A percentile compares a stretch with the other conserved stretches of the same genome.
These are phyloP conservation scores for Astatotilapia flaviijosephi DNA, from an alignment of 2,113 vertebrate genomes.

Conservation along the genomic window DNA sequence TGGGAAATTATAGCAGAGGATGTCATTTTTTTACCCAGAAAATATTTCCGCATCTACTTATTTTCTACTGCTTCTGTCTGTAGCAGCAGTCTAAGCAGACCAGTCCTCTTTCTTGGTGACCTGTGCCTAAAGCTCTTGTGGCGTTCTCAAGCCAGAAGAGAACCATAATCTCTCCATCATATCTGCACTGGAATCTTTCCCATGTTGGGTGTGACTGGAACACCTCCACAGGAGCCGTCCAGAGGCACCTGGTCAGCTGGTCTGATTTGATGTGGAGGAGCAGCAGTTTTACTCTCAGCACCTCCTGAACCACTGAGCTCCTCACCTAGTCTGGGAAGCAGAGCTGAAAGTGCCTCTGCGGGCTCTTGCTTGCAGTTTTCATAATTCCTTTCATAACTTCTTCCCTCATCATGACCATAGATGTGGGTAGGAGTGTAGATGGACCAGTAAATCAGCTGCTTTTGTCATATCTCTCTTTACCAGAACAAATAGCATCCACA, in stretches of 20 bases:
- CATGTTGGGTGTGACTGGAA: fast-evolving
- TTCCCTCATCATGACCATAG: not conserved
- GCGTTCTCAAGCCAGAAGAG: not conserved
- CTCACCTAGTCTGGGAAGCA: not conserved
- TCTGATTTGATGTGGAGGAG: not conserved
- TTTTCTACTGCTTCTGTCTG: not conserved
- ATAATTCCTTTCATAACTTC: not conserved
- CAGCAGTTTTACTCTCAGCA: not conserved
- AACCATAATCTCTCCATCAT: not conserved
- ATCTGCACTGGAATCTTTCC: not conserved
- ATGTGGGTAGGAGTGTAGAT: not conserved
- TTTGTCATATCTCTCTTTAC: not conserved
- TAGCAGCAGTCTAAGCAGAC: not conserved
- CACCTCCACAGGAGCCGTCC: not conserved
- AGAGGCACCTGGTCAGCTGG: not conserved
- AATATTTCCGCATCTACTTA: not conserved
- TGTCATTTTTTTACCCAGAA: not conserved
- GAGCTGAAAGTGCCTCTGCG: not conserved
- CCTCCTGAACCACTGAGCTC: not conserved
- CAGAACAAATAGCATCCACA: not conserved
- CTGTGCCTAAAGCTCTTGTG: not conserved
- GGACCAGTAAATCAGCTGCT: not conserved
- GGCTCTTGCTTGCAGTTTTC: not conserved
- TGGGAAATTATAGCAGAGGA: not conserved
- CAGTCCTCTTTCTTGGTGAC: not conserved